Percentiles rank a stretch among this genome's conserved stretches.
These are phyloP conservation scores for Conus canariensis DNA, from an alignment of 2,888 invertebrate species.

Conservation along the genomic window DNA sequence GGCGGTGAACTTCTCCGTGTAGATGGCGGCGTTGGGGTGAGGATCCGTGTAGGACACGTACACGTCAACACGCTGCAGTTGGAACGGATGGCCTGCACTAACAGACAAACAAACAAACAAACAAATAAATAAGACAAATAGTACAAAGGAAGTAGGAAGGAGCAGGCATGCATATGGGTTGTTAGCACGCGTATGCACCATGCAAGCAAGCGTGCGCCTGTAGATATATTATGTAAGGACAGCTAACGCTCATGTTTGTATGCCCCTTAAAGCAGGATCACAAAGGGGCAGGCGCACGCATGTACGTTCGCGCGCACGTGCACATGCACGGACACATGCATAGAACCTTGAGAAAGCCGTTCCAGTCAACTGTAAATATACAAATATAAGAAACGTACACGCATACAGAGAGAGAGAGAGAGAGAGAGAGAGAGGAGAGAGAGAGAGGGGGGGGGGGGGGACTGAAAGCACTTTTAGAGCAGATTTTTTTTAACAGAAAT, in stretches of 20 bases:
- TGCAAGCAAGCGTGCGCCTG: no score
- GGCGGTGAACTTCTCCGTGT: conserved; percentile 45
- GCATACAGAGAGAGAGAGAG: background rate
- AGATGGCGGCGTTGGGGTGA: conserved; percentile 52
- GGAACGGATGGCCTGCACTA: conserved; percentile 10
- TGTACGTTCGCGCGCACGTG: background rate
- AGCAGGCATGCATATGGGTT: background rate
- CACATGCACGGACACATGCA: background rate
- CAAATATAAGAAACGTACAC: background rate
- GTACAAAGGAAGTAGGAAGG: background rate
- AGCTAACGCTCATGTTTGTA: no score
- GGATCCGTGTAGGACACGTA: conserved; percentile 54
- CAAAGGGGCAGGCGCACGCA: background rate
- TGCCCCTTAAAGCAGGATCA: background rate
- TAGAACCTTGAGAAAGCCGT: background rate
- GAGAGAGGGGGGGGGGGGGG: no score
- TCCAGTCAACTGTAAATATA: background rate
- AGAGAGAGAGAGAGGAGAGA: background rate
- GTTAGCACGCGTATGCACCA: no score
- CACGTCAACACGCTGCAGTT: conserved; percentile 51
- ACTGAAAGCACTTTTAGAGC: no score
- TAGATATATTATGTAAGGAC: no score
- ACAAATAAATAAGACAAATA: background rate
- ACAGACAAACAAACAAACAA: background rate
- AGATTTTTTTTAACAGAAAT: no score